Conservation (phyloP, 2,888 invertebrate species). For the Saturnia japonica region DNA sequence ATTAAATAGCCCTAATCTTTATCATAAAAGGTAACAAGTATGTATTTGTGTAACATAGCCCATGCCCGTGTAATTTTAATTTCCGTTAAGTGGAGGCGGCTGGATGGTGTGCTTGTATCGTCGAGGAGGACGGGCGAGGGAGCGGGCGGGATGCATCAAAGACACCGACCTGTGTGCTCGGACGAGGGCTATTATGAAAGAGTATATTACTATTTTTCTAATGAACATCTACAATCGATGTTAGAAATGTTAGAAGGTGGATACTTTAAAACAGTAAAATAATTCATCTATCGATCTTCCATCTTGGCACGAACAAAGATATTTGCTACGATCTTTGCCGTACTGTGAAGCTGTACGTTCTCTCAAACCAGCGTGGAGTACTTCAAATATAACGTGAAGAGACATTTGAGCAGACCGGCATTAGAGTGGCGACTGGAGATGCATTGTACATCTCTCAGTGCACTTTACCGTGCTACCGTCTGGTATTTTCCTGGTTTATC, state of each 20-base stretch:
- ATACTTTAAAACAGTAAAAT: neutral
- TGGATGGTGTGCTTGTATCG: slow-evolving; percentile 32
- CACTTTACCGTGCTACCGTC: too few species aligned
- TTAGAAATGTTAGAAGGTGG: too few species aligned
- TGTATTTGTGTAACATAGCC: slow-evolving; percentile 20
- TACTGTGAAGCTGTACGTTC: too few species aligned
- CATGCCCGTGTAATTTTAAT: slow-evolving; percentile 62
- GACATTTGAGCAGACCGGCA: too few species aligned
- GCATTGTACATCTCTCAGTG: too few species aligned
- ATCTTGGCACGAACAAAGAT: too few species aligned
- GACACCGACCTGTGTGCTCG: slow-evolving; percentile 49
- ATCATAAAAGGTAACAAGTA: neutral
- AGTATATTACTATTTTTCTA: slow-evolving; percentile 27
- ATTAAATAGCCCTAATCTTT: neutral
- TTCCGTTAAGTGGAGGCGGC: slow-evolving; percentile 57
- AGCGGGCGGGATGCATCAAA: slow-evolving; percentile 51
- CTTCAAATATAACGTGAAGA: too few species aligned
- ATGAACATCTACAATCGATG: neutral
- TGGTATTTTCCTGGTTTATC: too few species aligned
- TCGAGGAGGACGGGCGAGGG: slow-evolving; percentile 32
- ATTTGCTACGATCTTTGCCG: too few species aligned
- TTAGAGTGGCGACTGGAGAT: too few species aligned
- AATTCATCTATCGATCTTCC: too few species aligned
- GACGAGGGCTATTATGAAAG: slow-evolving; percentile 44
- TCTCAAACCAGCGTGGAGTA: too few species aligned